Evolutionary conservation across 2,113 vertebrate species (phyloP).

Genomic region (Maccullochella peelii): DNA sequence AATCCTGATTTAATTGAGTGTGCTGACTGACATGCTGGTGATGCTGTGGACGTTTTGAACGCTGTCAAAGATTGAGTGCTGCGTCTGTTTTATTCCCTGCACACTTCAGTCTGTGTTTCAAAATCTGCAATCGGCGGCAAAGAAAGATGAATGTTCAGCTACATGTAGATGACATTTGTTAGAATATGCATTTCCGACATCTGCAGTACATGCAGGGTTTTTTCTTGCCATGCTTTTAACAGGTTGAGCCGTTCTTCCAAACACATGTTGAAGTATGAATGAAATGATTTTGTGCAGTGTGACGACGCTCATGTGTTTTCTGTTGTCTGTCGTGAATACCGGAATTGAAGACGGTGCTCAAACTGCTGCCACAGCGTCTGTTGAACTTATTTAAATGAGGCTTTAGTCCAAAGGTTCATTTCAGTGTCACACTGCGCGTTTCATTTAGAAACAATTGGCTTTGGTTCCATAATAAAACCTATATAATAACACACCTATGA

Average conservation of each 20-base stretch:
- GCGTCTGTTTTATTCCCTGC: conserved; percentile 14
- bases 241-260: conserved; percentile 8
- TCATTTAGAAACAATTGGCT: neutral
- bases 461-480: neutral
- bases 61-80: conserved; percentile 13
- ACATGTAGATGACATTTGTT: too few species aligned
- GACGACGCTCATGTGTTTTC: neutral
- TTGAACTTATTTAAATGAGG: conserved; percentile 9
- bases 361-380: neutral
- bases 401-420: neutral
- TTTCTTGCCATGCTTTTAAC: conserved; percentile 1
- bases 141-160: neutral
- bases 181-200: too few species aligned
- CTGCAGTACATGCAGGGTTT: neutral
- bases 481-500: neutral
- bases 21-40: conserved; percentile 28
- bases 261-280: conserved; percentile 43
- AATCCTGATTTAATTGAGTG: neutral
- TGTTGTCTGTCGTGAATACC: neutral
- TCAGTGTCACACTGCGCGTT: neutral
- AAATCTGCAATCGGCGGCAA: conserved; percentile 13
- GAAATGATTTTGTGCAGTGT: conserved; percentile 3
- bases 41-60: conserved; percentile 23
- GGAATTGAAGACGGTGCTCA: neutral
- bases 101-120: conserved; percentile 25